These are phyloP conservation scores for Xenentodon cancila DNA, from an alignment of 2,797 vertebrate genomes.

Conservation along the genomic window DNA sequence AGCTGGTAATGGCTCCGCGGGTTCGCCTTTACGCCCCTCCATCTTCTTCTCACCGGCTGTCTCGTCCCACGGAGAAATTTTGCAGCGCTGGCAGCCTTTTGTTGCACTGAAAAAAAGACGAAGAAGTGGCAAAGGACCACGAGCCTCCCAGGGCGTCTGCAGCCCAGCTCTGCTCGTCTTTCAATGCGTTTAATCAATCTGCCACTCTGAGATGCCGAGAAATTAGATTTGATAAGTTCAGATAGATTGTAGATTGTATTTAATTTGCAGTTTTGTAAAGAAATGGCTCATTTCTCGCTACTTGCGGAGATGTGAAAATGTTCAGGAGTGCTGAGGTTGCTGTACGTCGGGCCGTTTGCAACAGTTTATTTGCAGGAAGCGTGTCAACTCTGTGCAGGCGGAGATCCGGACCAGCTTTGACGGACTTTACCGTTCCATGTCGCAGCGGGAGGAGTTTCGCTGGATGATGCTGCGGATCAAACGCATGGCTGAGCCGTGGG, in stretches of 20 bases:
- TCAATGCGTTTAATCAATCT: not conserved
- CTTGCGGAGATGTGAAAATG: too few relatives aligned
- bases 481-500: conserved; percentile 96
- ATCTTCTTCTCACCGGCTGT: conserved; percentile 11
- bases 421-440: conserved; percentile 94
- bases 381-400: conserved; percentile 73
- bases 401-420: conserved; percentile 92
- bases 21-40: conserved; percentile 19
- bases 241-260: too few relatives aligned
- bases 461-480: conserved; percentile 98
- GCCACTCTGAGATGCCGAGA: not conserved
- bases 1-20: conserved; percentile 51
- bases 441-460: conserved; percentile 93
- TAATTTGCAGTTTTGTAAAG: not conserved
- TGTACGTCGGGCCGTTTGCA: too few relatives aligned
- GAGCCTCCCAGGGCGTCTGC: too few relatives aligned
- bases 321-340: too few relatives aligned
- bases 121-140: too few relatives aligned
- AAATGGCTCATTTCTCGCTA: not conserved
- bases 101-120: too few relatives aligned
- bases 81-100: too few relatives aligned
- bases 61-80: not conserved
- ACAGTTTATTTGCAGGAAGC: not conserved
- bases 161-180: not conserved
- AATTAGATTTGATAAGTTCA: too few relatives aligned